A percentile compares a stretch with the other conserved stretches of the same genome.
phyloP scores from a whole-genome alignment of 2,888 invertebrate species.

The Camptogramma bilineatum region DNA sequence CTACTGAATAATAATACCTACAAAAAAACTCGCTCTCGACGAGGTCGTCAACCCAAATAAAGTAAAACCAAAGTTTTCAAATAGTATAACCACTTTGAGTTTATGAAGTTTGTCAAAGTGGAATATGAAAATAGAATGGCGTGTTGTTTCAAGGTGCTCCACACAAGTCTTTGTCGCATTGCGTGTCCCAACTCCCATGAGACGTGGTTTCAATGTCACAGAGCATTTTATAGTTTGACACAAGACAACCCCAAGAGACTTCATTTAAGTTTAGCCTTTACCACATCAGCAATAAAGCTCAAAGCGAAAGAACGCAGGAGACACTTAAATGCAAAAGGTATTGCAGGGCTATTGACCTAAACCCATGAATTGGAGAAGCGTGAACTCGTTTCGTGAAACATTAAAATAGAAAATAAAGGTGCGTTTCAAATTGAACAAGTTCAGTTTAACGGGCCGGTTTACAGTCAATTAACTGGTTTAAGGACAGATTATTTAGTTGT shows the following conservation, averaged over 20 bases:
- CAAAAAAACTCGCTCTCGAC: no score
- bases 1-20: no score
- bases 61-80: background rate
- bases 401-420: conserved; percentile 23
- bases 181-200: conserved; percentile 55
- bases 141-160: conserved; percentile 11
- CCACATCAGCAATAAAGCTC: conserved; percentile 16
- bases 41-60: background rate
- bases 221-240: conserved; percentile 37
- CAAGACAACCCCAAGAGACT: conserved; percentile 37
- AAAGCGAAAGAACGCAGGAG: conserved; percentile 3
- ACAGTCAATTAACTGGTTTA: conserved; percentile 4
- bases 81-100: background rate
- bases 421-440: background rate
- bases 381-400: conserved; percentile 17
- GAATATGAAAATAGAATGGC: background rate
- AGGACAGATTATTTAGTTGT: background rate
- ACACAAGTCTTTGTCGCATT: conserved; percentile 50
- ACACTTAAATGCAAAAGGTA: conserved; percentile 20
- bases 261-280: conserved; percentile 27
- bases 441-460: background rate
- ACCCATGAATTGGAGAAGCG: conserved; percentile 28
- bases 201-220: conserved; percentile 43
- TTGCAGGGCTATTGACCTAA: conserved; percentile 28
- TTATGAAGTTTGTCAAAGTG: background rate